Conservation (phyloP, 2,888 invertebrate species). For the Lithophane socia region DNA sequence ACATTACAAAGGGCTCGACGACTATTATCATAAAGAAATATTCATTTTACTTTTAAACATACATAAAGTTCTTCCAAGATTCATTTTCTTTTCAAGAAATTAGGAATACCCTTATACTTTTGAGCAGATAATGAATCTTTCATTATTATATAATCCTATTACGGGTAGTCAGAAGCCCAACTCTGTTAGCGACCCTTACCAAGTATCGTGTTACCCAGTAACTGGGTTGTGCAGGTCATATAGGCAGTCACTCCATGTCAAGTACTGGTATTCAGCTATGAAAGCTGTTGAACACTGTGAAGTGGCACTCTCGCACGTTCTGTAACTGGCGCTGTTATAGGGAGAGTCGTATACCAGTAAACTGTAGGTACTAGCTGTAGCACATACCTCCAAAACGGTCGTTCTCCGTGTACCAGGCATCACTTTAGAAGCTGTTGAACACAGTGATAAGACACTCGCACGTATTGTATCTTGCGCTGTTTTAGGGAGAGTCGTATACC, state of each 20-base stretch:
- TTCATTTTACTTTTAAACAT: too few species aligned
- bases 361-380: neutral
- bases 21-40: neutral
- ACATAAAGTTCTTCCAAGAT: too few species aligned
- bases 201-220: neutral
- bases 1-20: conserved; percentile 42
- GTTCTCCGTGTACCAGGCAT: conserved; percentile 31
- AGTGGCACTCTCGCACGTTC: neutral
- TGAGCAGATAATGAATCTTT: neutral
- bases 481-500: conserved; percentile 62
- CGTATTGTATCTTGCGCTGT: conserved; percentile 58
- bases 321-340: conserved; percentile 65
- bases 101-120: neutral
- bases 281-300: neutral
- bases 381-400: conserved; percentile 70
- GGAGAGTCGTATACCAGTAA: conserved; percentile 57
- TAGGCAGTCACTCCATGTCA: neutral
- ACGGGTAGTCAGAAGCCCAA: too few species aligned
- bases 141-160: too few species aligned
- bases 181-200: neutral
- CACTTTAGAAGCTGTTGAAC: neutral
- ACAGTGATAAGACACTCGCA: neutral
- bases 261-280: neutral
- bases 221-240: neutral
- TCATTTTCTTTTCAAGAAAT: neutral